Percentiles rank a stretch among this genome's conserved stretches.
These are phyloP conservation scores for Pseudopipra pipra DNA, from an alignment of 2,113 vertebrate species.

Conservation along the genomic window DNA sequence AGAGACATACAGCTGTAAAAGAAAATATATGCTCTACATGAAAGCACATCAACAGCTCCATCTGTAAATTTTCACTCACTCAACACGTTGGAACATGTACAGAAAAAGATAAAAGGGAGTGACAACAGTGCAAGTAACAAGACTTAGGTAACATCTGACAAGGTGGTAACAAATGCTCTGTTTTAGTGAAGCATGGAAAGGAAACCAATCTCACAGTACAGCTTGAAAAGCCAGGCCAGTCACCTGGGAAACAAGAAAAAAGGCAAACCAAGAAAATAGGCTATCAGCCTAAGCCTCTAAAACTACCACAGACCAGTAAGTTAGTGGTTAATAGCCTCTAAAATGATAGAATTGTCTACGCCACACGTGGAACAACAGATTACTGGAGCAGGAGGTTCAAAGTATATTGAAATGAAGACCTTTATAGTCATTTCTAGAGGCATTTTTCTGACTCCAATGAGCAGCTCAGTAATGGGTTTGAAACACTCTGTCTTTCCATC, in stretches of 20 bases:
- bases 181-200: slow-evolving; percentile 42
- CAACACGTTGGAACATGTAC: background rate
- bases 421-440: background rate
- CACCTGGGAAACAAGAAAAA: slow-evolving; percentile 47
- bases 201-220: background rate
- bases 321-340: slow-evolving; percentile 2
- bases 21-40: slow-evolving; percentile 35
- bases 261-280: slow-evolving; percentile 3
- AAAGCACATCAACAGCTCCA: slow-evolving; percentile 35
- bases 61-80: slow-evolving; percentile 23
- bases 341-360: background rate
- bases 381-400: background rate
- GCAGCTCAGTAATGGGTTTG: background rate
- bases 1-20: background rate
- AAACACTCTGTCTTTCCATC: background rate
- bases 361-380: background rate
- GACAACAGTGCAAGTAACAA: background rate
- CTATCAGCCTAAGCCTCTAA: background rate
- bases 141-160: slow-evolving; percentile 17
- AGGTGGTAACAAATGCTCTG: slow-evolving; percentile 5
- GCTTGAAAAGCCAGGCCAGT: slow-evolving; percentile 24
- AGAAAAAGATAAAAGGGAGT: slow-evolving; percentile 34
- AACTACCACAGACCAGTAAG: background rate
- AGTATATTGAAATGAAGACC: background rate
- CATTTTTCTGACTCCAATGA: background rate